Evolutionary conservation across 2,113 vertebrate species (phyloP).

Genomic region (Elaphurus davidianus): DNA sequence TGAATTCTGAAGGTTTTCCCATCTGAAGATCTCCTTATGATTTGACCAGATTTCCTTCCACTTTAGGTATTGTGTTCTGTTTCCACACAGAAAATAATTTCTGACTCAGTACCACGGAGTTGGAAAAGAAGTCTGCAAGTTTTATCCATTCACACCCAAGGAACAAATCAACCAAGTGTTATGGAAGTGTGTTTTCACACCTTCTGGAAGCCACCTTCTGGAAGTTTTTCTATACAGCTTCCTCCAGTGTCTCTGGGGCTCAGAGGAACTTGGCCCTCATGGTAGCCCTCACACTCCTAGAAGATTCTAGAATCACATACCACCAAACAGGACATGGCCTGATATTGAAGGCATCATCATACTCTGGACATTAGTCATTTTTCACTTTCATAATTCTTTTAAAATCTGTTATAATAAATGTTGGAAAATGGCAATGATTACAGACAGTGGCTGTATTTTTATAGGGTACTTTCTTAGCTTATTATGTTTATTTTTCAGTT

Average conservation of each 20-base stretch:
- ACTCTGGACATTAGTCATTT: neutral
- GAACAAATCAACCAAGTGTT: neutral
- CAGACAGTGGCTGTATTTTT: neutral
- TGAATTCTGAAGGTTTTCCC: neutral
- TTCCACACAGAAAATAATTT: neutral
- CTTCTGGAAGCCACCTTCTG: neutral
- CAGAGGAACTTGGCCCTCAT: neutral
- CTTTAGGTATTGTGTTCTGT: neutral
- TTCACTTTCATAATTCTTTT: neutral
- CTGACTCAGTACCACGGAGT: neutral
- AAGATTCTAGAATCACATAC: neutral
- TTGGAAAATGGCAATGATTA: neutral
- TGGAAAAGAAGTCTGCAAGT: neutral
- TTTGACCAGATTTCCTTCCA: neutral
- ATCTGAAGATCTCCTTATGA: neutral
- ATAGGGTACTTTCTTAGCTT: neutral
- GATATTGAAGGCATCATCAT: neutral
- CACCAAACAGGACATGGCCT: neutral
- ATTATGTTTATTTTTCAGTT: neutral
- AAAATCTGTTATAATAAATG: neutral
- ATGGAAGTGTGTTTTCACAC: neutral
- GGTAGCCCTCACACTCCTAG: neutral
- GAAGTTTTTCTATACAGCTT: neutral
- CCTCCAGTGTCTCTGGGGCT: neutral
- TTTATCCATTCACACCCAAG: neutral